Base-by-base conservation (phyloP, 35 echinoderm and acorn worm genomes). In the Diadema setosum region DNA sequence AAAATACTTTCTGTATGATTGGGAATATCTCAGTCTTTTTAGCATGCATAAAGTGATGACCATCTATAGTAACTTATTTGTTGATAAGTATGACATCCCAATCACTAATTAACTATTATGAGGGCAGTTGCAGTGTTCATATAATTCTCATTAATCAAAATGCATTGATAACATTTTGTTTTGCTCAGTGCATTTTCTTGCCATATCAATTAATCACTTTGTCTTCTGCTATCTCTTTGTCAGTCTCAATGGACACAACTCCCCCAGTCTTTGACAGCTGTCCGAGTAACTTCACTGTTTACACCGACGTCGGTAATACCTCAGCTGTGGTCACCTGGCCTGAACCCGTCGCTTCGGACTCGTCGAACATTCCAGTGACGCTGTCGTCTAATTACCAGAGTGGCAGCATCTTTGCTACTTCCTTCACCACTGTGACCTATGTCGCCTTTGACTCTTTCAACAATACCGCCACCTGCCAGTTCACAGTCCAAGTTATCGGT, bases 261-360 rank as follows among this genome's bases (percentile, higher is more conserved):
- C 63, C 85, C 15, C 85, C 85, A 43, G 63, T 70, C 40, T 87
- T 87, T 49, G 33, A 20, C 4, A 40, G 21, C 41, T 87, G 85
- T 74, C 85, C 85, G 6, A 58, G 14, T 12, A 59, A 89, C 56
- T 46, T 81, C 23, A 65, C 75, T 12, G 39, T 16, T 3, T 73
- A 87, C 85, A 87, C 85, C 12, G 45, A 23, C 35, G 32, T 75
- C 18, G 42, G 69, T 32, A 45, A 5, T 1, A 31, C 39, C 61
- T 46, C 3, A 36, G 27, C 65, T n/a, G 43, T 42, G 16, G 64
- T 87, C 23, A 15, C 42, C 37, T 87, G 85, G 85, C 5, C 63
- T n/a, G 61, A 39, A 16, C 65, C 85, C 5, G n/a, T 48, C 24
- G 85, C 85, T 17, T 65, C 43, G 5, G 85, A 87, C 39, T 39